A percentile compares a stretch with the other conserved stretches of the same genome.
These are phyloP conservation scores for Anastrepha ludens DNA, from an alignment of 1,140 invertebrate genomes.

Conservation along the genomic window DNA sequence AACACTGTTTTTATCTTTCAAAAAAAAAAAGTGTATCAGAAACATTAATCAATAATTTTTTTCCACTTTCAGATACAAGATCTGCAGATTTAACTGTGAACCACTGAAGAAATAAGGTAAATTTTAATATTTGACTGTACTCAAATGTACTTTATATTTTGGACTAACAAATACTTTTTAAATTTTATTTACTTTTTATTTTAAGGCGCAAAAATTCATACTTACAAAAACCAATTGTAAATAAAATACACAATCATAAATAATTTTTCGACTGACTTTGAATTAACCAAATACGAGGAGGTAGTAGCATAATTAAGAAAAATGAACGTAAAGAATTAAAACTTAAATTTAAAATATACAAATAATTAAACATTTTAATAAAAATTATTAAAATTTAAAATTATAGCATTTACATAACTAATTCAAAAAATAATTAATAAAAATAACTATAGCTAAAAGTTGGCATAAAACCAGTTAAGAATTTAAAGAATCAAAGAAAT, in stretches of 20 bases:
- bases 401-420: not conserved
- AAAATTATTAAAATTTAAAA: not conserved
- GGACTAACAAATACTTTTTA: not conserved
- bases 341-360: too few relatives aligned
- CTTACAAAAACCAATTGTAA: not conserved
- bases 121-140: not conserved
- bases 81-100: too few relatives aligned
- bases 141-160: not conserved
- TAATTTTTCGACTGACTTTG: not conserved
- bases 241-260: conserved; percentile 32
- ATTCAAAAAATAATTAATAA: not conserved
- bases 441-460: not conserved
- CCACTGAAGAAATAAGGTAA: too few relatives aligned
- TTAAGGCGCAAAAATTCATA: not conserved
- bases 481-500: too few relatives aligned
- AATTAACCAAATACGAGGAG: not conserved
- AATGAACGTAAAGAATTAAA: not conserved
- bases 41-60: too few relatives aligned
- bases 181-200: not conserved
- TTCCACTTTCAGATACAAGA: too few relatives aligned
- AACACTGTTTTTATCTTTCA: too few relatives aligned
- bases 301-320: not conserved
- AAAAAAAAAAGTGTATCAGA: too few relatives aligned
- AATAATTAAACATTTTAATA: not conserved
- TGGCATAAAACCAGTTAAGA: too few relatives aligned